Percentiles rank a stretch among this genome's conserved stretches.
Evolutionary conservation across 1,140 invertebrate genomes (phyloP).

Genomic region (Temnothorax nylanderi): DNA sequence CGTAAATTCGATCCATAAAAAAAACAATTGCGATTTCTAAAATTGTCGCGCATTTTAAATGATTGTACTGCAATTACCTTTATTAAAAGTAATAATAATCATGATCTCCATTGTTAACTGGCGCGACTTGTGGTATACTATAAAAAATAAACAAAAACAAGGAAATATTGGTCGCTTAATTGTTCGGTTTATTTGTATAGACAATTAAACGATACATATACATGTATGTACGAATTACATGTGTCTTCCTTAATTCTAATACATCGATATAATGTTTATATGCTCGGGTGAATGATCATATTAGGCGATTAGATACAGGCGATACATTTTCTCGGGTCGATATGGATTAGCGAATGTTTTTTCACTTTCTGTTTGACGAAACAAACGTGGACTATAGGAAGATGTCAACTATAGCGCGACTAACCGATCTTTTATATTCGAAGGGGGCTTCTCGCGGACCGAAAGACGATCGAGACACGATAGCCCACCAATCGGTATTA

Average conservation of each 20-base stretch:
- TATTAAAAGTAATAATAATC: background rate
- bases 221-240: slow-evolving; percentile 82
- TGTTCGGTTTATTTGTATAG: slow-evolving; percentile 82
- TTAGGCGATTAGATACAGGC: slow-evolving; percentile 55
- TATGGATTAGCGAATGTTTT: slow-evolving; percentile 38
- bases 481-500: slow-evolving; percentile 11
- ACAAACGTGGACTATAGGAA: slow-evolving; percentile 30
- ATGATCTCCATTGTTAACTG: background rate
- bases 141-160: background rate
- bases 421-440: slow-evolving; percentile 42
- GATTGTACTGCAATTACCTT: background rate
- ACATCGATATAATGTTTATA: slow-evolving; percentile 78
- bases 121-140: background rate
- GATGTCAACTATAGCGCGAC: slow-evolving; percentile 30
- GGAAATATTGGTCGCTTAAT: slow-evolving; percentile 67
- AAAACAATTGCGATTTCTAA: background rate
- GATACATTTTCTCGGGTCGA: slow-evolving; percentile 40
- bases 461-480: background rate
- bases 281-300: slow-evolving; percentile 56
- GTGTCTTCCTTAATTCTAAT: slow-evolving; percentile 82
- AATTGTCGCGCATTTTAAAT: background rate
- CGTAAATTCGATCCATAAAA: background rate
- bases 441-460: background rate
- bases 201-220: slow-evolving; percentile 84
- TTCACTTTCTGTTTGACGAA: slow-evolving; percentile 21